Evolutionary conservation across 2,888 invertebrate genomes (phyloP).

Genomic region (Pammene fasciana): DNA sequence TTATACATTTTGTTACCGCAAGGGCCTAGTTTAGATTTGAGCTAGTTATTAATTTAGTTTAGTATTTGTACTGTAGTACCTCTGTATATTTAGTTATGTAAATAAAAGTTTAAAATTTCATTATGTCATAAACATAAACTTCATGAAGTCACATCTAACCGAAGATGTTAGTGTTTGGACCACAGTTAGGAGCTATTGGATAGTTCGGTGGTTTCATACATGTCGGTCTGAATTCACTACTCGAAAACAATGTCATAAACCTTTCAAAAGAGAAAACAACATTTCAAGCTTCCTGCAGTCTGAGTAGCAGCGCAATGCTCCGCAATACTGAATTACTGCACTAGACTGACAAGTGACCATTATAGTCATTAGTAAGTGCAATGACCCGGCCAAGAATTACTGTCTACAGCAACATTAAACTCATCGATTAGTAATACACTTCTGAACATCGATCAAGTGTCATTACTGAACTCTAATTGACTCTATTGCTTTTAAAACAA

Average conservation of each 20-base stretch:
- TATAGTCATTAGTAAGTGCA: slow-evolving; percentile 28
- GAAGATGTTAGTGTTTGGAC: too few relatives aligned
- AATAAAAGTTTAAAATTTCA: too few relatives aligned
- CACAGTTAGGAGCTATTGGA: too few relatives aligned
- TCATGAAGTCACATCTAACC: too few relatives aligned
- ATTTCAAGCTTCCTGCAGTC: slow-evolving; percentile 19
- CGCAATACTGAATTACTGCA: slow-evolving; percentile 17
- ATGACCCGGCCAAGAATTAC: slow-evolving; percentile 20
- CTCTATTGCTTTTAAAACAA: neutral
- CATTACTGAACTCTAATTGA: slow-evolving; percentile 20
- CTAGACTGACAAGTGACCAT: slow-evolving; percentile 21
- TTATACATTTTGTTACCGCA: too few relatives aligned
- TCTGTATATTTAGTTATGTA: too few relatives aligned
- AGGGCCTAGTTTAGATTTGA: too few relatives aligned
- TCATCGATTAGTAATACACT: slow-evolving; percentile 34
- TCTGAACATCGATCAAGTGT: slow-evolving; percentile 29
- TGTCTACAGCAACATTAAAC: slow-evolving; percentile 16
- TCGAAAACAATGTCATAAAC: neutral
- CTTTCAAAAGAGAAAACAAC: slow-evolving; percentile 25
- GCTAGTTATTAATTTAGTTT: too few relatives aligned
- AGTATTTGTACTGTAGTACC: too few relatives aligned
- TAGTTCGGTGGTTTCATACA: too few relatives aligned
- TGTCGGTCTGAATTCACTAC: too few relatives aligned
- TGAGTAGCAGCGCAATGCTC: slow-evolving; percentile 14
- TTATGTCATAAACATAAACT: too few relatives aligned